These are phyloP conservation scores for Urosaurus nigricauda DNA, from an alignment of 2,797 vertebrate genomes.

Conservation along the genomic window DNA sequence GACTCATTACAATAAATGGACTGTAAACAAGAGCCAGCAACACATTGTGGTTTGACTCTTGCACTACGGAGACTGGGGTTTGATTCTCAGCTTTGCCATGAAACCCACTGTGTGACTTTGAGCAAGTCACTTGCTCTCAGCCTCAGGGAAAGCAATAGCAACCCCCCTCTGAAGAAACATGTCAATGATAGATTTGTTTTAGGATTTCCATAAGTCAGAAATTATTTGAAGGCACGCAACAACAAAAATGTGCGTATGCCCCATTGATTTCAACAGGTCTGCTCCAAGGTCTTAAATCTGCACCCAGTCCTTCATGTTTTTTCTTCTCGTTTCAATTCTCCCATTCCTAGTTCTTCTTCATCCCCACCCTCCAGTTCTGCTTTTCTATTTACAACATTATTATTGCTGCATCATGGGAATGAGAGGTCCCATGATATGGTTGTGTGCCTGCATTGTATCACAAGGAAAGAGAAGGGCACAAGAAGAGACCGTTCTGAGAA, in stretches of 20 bases:
- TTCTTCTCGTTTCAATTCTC: not conserved
- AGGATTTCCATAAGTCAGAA: no score
- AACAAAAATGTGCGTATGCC: no score
- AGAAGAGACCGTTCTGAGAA: not conserved
- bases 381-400: slow-evolving; percentile 22
- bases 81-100: no score
- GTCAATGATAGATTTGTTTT: no score
- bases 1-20: no score
- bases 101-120: no score
- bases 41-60: no score
- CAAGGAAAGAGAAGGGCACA: slow-evolving; percentile 6
- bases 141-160: no score
- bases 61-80: no score
- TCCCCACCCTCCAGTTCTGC: not conserved
- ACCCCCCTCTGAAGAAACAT: no score
- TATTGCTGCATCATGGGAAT: slow-evolving; percentile 11
- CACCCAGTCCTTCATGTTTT: not conserved
- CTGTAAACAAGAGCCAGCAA: not conserved
- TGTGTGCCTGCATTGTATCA: slow-evolving; percentile 5
- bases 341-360: slow-evolving; percentile 5
- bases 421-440: slow-evolving; percentile 6
- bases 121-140: no score
- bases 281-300: not conserved
- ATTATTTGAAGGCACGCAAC: no score
- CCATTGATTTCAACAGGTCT: not conserved